phyloP scores from a whole-genome alignment of 2,888 invertebrate species.

The Mesoligia furuncula region DNA sequence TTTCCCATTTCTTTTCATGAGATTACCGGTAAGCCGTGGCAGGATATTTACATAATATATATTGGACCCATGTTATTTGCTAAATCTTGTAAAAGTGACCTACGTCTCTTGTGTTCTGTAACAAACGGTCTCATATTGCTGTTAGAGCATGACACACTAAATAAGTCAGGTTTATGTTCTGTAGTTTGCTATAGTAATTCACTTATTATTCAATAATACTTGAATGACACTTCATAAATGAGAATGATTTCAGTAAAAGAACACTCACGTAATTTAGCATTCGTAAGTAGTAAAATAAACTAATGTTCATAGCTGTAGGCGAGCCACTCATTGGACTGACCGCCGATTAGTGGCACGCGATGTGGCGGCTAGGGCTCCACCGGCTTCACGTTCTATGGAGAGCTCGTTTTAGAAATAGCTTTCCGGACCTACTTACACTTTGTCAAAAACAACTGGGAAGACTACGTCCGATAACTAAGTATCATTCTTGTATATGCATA shows the following conservation, averaged over 20 bases:
- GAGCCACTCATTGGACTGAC: slow-evolving; percentile 10
- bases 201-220: no score
- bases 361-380: not conserved
- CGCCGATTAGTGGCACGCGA: slow-evolving; percentile 17
- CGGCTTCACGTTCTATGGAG: not conserved
- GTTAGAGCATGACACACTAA: not conserved
- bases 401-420: not conserved
- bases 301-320: not conserved
- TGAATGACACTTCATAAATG: not conserved
- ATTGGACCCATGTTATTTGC: slow-evolving; percentile 20
- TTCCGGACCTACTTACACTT: not conserved
- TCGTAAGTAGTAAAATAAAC: not conserved
- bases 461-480: not conserved
- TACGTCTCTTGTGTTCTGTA: slow-evolving; percentile 1
- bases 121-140: slow-evolving; percentile 14
- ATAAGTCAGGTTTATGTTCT: not conserved
- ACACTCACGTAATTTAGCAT: not conserved
- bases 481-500: not conserved
- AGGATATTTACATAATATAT: slow-evolving; percentile 36
- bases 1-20: slow-evolving; percentile 5
- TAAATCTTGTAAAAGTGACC: slow-evolving; percentile 14
- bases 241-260: not conserved
- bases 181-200: not conserved
- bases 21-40: slow-evolving; percentile 10
- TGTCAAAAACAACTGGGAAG: not conserved